phyloP scores from a whole-genome alignment of 2,888 invertebrate genomes.

The Dascillus cervinus region DNA sequence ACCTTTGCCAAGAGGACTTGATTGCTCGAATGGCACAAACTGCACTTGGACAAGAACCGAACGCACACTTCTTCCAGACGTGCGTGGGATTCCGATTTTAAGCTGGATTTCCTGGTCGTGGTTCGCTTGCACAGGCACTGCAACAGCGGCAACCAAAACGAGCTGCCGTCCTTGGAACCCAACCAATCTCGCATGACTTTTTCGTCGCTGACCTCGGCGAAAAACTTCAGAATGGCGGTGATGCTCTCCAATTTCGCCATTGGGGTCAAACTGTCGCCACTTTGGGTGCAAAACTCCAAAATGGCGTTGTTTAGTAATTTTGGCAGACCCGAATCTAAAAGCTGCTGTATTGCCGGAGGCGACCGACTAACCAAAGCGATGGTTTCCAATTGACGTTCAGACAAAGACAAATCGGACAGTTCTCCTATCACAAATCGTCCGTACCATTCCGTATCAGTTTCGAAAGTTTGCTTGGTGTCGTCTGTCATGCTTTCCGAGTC shows the following conservation, averaged over 20 bases:
- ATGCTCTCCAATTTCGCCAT: conserved; percentile 53
- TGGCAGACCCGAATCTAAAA: conserved; percentile 70
- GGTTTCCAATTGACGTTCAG: conserved; percentile 63
- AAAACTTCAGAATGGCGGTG: conserved; percentile 67
- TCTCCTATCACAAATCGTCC: conserved; percentile 50
- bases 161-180: conserved; percentile 66
- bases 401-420: conserved; percentile 48
- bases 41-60: conserved; percentile 73
- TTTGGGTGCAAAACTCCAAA: conserved; percentile 39
- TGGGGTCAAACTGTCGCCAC: conserved; percentile 32
- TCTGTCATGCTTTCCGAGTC: conserved; percentile 58
- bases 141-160: conserved; percentile 81
- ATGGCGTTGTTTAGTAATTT: conserved; percentile 56
- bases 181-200: conserved; percentile 82
- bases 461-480: conserved; percentile 53
- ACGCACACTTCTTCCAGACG: conserved; percentile 69
- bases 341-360: conserved; percentile 63
- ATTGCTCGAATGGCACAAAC: conserved; percentile 76
- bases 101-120: conserved; percentile 27
- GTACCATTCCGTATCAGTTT: conserved; percentile 49
- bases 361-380: conserved; percentile 77
- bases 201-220: conserved; percentile 73
- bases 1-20: conserved; percentile 76
- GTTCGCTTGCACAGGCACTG: conserved; percentile 56
- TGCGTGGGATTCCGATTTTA: conserved; percentile 41